phyloP scores from a whole-genome alignment of 2,113 vertebrate species.

The Nematolebias whitei region DNA sequence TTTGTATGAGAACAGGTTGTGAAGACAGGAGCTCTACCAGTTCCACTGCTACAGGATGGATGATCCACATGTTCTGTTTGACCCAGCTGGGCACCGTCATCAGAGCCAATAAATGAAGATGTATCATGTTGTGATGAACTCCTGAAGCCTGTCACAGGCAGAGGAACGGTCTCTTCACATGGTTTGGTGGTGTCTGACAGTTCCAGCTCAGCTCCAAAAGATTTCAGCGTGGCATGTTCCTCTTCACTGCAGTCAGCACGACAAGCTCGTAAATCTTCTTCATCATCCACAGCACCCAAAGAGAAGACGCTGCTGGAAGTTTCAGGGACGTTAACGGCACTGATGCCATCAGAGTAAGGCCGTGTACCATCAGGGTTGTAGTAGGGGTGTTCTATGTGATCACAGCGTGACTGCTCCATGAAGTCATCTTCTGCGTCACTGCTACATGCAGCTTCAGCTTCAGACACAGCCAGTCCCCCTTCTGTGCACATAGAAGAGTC shows the following conservation, averaged over 20 bases:
- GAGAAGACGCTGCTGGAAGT: background rate
- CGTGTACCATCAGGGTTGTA: constrained; percentile 17
- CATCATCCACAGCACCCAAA: constrained; percentile 4
- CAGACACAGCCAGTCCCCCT: constrained; percentile 47
- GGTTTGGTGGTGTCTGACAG: constrained; percentile 42
- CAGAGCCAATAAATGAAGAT: constrained; percentile 10
- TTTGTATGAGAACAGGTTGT: background rate
- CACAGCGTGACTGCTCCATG: constrained; percentile 17
- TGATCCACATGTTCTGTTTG: constrained; percentile 39
- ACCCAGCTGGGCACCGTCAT: background rate
- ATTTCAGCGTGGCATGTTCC: constrained; percentile 39
- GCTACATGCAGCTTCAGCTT: constrained; percentile 16
- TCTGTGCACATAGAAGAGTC: constrained; percentile 26
- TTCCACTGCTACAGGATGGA: constrained; percentile 34
- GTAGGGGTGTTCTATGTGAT: constrained; percentile 62
- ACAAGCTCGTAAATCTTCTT: background rate
- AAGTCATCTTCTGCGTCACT: constrained; percentile 38
- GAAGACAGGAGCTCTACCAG: background rate
- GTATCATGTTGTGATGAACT: constrained; percentile 22
- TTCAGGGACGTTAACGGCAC: background rate
- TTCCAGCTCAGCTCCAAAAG: constrained; percentile 55
- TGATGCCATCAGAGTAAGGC: background rate
- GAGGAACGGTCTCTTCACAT: constrained; percentile 46
- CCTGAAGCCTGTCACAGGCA: constrained; percentile 16
- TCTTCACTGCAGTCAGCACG: background rate